Evolutionary conservation across 2,888 invertebrate genomes (phyloP), one percentile per base, ranked within the genome.

Genomic region (Artemia sinica): DNA sequence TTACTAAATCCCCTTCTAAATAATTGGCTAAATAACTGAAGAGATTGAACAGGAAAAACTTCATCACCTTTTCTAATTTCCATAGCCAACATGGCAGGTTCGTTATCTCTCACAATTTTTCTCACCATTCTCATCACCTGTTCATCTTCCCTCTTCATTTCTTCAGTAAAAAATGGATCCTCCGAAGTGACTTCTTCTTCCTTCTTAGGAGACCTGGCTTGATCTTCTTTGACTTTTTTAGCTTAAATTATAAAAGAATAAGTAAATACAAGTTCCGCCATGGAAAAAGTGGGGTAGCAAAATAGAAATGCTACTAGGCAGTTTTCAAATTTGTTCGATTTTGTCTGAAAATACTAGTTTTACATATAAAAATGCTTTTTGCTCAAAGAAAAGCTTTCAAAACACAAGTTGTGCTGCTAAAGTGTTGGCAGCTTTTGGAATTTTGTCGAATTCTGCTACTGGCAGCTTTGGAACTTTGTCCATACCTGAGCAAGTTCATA

Each of bases 181-280:
- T 41, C 41, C n/a, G 63, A n/a, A 58, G 14, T 28, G 14, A 28
- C 78, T 72, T 81, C 81, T 73, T 85, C 85, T 71, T 83, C 81
- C 51, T 82, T 76, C 67, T 83, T 71, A 69, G 49, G 70, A 66
- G 68, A 82, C 73, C 84, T 85, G 72, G 82, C 82, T 72, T 82
- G 82, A 71, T 81, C 76, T 68, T 73, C 68, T 71, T 71, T 69
- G 72, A 73, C 48, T 72, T 68, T 65, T 73, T 73, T 65, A 72
- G 73, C 73, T 66, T 11, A 70, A 51, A 66, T 70, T 68, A 13
- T 68, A 41, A 41, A 41, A 41, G 41, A 41, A 2, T 6, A 41
- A 41, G 41, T 41, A 41, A 41, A 41, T 41, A 41, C 3, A 41
- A 41, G 41, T 41, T 41, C 41, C 41, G 6, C 41, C 41, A 41